Conservation (phyloP, 2,797 vertebrate genomes). For the Chaetophractus vellerosus region DNA sequence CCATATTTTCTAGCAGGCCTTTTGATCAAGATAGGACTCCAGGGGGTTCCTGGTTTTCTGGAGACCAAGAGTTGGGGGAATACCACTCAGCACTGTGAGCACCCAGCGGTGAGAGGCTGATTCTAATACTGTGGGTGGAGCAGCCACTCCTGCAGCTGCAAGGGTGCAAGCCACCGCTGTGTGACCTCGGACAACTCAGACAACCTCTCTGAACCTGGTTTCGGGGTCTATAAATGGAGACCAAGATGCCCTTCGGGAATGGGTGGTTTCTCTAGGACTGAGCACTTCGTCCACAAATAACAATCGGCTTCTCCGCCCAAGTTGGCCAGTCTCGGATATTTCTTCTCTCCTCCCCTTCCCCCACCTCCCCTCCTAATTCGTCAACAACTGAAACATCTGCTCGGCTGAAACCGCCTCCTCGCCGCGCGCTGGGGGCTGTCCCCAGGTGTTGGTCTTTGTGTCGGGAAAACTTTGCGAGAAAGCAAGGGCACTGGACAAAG, state of each 20-base stretch:
- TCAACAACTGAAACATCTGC: conserved; percentile 57
- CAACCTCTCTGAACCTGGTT: neutral
- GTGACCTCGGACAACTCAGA: neutral
- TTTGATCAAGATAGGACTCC: conserved; percentile 50
- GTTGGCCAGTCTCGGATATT: neutral
- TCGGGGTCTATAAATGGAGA: neutral
- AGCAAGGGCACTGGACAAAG: conserved; percentile 79
- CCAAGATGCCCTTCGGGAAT: neutral
- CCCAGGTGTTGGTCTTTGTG: conserved; percentile 85
- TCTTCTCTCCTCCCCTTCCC: conserved; percentile 11
- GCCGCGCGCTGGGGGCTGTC: conserved; percentile 28
- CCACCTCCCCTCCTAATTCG: conserved; percentile 1
- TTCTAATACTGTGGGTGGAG: neutral
- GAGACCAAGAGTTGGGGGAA: neutral
- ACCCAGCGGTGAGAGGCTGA: neutral
- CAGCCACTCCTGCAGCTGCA: neutral
- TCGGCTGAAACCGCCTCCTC: conserved; percentile 42
- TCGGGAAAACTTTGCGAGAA: conserved; percentile 84
- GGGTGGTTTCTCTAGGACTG: neutral
- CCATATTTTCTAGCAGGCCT: conserved; percentile 47
- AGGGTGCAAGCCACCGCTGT: neutral
- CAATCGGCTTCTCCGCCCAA: neutral
- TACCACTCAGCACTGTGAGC: neutral
- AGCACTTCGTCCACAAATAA: neutral
- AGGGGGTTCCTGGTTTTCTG: neutral